Percentiles rank a stretch among this genome's conserved stretches.
These are phyloP conservation scores for Erebia epiphron DNA, from an alignment of 2,888 invertebrate species.

Conservation along the genomic window DNA sequence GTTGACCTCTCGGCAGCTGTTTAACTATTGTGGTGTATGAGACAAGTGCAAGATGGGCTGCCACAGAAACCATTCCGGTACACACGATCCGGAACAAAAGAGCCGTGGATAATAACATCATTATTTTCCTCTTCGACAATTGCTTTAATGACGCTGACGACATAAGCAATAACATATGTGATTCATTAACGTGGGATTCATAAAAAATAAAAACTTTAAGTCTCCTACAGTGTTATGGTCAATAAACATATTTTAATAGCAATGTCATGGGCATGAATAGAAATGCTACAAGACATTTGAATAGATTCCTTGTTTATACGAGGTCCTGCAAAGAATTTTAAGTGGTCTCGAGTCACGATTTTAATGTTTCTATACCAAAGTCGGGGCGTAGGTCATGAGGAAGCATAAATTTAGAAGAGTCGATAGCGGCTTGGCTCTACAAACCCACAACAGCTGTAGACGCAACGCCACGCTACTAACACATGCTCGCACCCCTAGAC, in stretches of 20 bases:
- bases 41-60: constrained; percentile 69
- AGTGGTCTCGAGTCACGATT: constrained; percentile 55
- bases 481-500: constrained; percentile 72
- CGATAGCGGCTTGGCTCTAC: constrained; percentile 67
- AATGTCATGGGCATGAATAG: constrained; percentile 35
- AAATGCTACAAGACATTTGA: constrained; percentile 50
- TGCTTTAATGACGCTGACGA: constrained; percentile 51
- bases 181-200: constrained; percentile 28
- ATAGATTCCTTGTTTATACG: constrained; percentile 56
- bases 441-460: constrained; percentile 80
- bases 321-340: constrained; percentile 61
- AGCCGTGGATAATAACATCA: constrained; percentile 76
- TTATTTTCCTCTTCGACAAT: constrained; percentile 64
- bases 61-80: constrained; percentile 68
- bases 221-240: constrained; percentile 4
- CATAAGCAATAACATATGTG: constrained; percentile 28
- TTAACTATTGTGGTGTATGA: constrained; percentile 68
- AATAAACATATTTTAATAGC: constrained; percentile 33
- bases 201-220: constrained; percentile 9
- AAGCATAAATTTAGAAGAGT: constrained; percentile 79
- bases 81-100: constrained; percentile 74
- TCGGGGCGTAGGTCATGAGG: constrained; percentile 75
- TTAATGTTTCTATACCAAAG: constrained; percentile 56
- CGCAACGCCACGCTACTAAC: constrained; percentile 66
- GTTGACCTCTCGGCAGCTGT: constrained; percentile 78